A percentile compares a stretch with the other conserved stretches of the same genome.
Evolutionary conservation across 2,888 invertebrate species (phyloP).

Genomic region (Colostygia pectinataria): DNA sequence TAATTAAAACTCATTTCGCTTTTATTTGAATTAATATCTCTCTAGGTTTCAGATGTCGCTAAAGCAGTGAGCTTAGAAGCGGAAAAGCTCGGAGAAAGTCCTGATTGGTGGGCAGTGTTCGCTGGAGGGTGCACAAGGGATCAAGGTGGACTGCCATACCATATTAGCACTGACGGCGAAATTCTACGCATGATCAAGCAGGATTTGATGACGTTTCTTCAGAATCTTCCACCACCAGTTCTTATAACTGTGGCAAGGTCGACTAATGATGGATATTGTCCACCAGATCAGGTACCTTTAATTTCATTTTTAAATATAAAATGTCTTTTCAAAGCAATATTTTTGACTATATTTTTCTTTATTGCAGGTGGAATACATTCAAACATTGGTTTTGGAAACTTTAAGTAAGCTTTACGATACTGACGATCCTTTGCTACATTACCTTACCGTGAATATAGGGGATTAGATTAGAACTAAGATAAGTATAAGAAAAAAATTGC

Average conservation of each 20-base stretch:
- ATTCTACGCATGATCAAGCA: slow-evolving; percentile 84
- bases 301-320: too few species aligned
- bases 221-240: slow-evolving; percentile 82
- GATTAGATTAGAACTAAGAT: slow-evolving; percentile 4
- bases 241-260: slow-evolving; percentile 92
- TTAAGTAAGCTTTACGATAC: slow-evolving; percentile 79
- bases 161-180: slow-evolving; percentile 88
- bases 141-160: slow-evolving; percentile 92
- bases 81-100: slow-evolving; percentile 83
- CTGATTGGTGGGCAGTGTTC: slow-evolving; percentile 91
- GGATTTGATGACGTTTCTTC: slow-evolving; percentile 83
- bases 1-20: background rate
- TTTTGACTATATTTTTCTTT: slow-evolving; percentile 13
- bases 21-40: slow-evolving; percentile 1
- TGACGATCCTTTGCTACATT: slow-evolving; percentile 76
- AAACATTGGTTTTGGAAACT: slow-evolving; percentile 85
- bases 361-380: slow-evolving; percentile 89
- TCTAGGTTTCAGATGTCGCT: slow-evolving; percentile 76
- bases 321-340: too few species aligned
- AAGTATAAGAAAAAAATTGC: too few species aligned
- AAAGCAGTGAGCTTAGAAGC: slow-evolving; percentile 70
- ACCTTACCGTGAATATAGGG: slow-evolving; percentile 58
- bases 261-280: slow-evolving; percentile 94
- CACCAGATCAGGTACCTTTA: slow-evolving; percentile 84
- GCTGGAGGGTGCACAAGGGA: slow-evolving; percentile 95